Conservation (phyloP, 1,140 invertebrate species). For the Apolygus lucorum region DNA sequence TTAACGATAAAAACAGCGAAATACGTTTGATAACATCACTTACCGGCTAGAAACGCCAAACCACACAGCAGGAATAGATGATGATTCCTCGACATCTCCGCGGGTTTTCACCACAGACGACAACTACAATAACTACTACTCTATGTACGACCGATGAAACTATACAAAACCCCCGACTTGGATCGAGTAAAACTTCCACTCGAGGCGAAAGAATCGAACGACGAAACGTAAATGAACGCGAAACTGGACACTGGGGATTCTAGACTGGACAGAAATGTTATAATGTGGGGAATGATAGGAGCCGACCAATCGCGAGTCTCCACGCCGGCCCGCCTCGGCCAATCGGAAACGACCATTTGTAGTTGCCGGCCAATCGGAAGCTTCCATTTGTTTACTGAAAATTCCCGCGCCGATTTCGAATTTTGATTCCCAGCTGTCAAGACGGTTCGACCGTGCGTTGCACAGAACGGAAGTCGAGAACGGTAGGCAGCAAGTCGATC, state of each 20-base stretch:
- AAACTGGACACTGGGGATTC: neutral
- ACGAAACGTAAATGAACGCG: conserved; percentile 15
- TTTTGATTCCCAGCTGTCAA: too few species aligned
- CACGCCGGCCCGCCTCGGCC: conserved; percentile 32
- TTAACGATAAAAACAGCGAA: too few species aligned
- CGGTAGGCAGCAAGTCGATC: too few species aligned
- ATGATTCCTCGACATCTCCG: conserved; percentile 43
- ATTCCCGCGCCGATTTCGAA: too few species aligned
- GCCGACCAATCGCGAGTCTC: conserved; percentile 34
- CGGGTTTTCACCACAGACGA: neutral
- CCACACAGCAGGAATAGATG: conserved; percentile 42
- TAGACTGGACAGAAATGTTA: neutral
- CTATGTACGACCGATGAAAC: neutral
- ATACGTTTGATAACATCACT: too few species aligned
- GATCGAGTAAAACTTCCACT: conserved; percentile 30
- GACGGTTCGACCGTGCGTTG: too few species aligned
- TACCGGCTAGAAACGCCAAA: conserved; percentile 47
- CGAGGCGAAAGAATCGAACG: conserved; percentile 22
- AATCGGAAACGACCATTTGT: conserved; percentile 18
- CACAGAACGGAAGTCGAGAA: too few species aligned
- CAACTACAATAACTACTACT: neutral
- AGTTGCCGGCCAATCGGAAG: conserved; percentile 4
- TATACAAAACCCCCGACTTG: too few species aligned
- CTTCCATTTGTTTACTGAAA: conserved; percentile 15
- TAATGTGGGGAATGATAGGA: conserved; percentile 17